These are phyloP conservation scores for Leptoteleia sp. DNA, from an alignment of 1,140 invertebrate genomes.

Conservation along the genomic window DNA sequence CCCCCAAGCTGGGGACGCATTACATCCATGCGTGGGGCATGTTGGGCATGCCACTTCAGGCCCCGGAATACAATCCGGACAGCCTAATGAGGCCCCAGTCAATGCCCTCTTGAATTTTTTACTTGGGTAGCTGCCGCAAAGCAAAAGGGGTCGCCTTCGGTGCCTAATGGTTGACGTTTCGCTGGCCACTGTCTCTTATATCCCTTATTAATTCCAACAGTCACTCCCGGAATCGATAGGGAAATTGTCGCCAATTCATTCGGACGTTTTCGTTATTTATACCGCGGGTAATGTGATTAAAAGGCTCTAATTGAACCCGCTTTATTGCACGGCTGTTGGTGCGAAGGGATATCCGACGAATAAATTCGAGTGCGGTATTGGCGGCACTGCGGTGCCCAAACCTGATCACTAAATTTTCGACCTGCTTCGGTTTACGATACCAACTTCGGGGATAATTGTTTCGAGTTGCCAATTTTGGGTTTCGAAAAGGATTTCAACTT, in stretches of 20 bases:
- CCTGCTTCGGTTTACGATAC: not conserved
- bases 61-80: too few relatives aligned
- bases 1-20: too few relatives aligned
- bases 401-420: not conserved
- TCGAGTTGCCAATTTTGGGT: conserved; percentile 1
- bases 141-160: conserved; percentile 44
- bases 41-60: too few relatives aligned
- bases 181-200: conserved; percentile 43
- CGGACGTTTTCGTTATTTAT: conserved; percentile 20
- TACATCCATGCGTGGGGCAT: too few relatives aligned
- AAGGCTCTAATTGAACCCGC: conserved; percentile 17
- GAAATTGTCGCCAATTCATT: conserved; percentile 39
- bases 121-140: conserved; percentile 40
- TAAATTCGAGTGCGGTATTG: not conserved
- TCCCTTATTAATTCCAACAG: conserved; percentile 47
- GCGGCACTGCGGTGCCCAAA: not conserved
- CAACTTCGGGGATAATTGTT: not conserved
- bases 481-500: too few relatives aligned
- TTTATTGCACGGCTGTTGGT: not conserved
- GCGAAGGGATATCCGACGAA: not conserved
- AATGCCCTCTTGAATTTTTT: too few relatives aligned
- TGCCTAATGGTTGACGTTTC: conserved; percentile 58
- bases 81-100: conserved; percentile 53
- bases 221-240: conserved; percentile 35
- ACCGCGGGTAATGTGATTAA: conserved; percentile 16